Percentiles rank a stretch among this genome's conserved stretches.
Evolutionary conservation across 1,140 invertebrate genomes (phyloP).

Genomic region (Dendroctonus valens): DNA sequence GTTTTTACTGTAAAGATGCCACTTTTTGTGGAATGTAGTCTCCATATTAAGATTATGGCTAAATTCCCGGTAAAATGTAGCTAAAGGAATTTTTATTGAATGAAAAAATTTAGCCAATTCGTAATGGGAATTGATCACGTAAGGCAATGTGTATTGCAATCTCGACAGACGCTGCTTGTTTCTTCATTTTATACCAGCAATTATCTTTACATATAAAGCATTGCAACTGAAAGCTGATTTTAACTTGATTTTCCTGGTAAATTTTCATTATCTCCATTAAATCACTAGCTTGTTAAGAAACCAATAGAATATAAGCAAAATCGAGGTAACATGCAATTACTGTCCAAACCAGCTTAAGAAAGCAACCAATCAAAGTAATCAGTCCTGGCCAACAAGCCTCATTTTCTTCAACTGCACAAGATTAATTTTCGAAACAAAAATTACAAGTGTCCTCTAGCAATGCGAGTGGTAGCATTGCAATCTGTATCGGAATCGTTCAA

Average conservation of each 20-base stretch:
- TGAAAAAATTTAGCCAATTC: not conserved
- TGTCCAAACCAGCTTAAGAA: too few species aligned
- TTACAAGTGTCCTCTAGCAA: not conserved
- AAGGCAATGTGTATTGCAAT: not conserved
- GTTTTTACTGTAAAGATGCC: constrained; percentile 19
- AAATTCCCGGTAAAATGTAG: constrained; percentile 9
- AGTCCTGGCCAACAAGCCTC: not conserved
- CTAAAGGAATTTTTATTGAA: constrained; percentile 12
- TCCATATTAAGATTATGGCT: constrained; percentile 18
- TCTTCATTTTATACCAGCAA: too few species aligned
- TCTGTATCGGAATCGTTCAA: constrained; percentile 7
- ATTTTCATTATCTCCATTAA: too few species aligned
- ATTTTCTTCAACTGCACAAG: constrained; percentile 2
- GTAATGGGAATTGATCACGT: not conserved
- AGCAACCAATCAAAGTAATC: too few species aligned
- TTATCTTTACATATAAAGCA: too few species aligned
- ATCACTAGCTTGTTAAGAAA: too few species aligned
- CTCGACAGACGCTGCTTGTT: too few species aligned
- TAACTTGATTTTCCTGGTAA: too few species aligned
- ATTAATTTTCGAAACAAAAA: constrained; percentile 1
- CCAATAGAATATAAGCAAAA: too few species aligned
- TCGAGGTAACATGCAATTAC: too few species aligned
- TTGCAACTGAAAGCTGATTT: too few species aligned
- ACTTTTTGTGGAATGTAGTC: constrained; percentile 13
- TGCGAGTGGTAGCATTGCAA: constrained; percentile 5